Evolutionary conservation across 2,113 vertebrate species (phyloP).

Genomic region (Poecile atricapillus): DNA sequence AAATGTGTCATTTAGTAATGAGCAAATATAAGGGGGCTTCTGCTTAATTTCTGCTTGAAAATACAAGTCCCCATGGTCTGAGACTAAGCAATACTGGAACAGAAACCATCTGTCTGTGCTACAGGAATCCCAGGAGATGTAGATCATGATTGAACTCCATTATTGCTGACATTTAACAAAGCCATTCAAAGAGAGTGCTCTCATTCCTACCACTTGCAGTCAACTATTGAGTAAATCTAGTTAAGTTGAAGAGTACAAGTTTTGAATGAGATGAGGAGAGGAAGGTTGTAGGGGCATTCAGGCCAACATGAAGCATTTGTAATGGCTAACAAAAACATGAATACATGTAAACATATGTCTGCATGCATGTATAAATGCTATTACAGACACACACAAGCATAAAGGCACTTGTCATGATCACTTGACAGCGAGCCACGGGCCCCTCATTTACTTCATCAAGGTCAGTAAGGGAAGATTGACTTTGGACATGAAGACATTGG

Average conservation of each 20-base stretch:
- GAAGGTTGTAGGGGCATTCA: background rate
- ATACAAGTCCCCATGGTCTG: background rate
- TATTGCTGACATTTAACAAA: conserved; percentile 21
- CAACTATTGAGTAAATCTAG: background rate
- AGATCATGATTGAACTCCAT: conserved; percentile 6
- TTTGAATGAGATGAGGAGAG: background rate
- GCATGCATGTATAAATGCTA: background rate
- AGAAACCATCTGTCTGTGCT: background rate
- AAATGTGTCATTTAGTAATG: background rate
- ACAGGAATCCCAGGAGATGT: background rate
- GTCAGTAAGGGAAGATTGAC: background rate
- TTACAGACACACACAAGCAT: background rate
- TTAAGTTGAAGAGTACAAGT: background rate
- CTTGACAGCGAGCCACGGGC: background rate
- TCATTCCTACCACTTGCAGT: background rate
- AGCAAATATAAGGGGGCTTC: background rate
- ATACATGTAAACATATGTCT: background rate
- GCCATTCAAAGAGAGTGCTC: background rate
- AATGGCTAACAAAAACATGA: background rate
- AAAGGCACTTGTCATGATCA: background rate
- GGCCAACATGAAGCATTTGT: background rate
- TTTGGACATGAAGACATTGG: background rate
- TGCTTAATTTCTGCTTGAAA: background rate
- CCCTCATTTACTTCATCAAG: background rate
- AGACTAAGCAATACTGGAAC: background rate